Conservation (phyloP, 2,113 vertebrate genomes). For the Melanostigma gelatinosum region DNA sequence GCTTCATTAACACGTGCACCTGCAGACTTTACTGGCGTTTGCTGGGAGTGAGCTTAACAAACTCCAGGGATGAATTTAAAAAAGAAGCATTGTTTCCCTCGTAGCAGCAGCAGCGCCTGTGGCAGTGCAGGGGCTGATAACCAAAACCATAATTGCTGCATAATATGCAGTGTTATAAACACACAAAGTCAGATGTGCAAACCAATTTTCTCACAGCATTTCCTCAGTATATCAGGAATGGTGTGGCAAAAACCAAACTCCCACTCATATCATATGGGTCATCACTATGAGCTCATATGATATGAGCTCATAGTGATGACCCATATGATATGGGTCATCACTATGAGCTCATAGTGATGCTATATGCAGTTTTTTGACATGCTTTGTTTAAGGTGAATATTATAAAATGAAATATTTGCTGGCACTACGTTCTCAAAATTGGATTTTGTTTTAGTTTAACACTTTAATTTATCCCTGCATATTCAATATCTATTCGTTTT, state of each 20-base stretch:
- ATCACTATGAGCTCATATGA: neutral
- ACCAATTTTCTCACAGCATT: neutral
- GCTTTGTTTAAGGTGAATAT: neutral
- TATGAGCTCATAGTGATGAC: neutral
- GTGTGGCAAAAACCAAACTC: neutral
- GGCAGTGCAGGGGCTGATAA: neutral
- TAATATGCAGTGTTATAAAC: neutral
- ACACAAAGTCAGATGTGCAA: conserved; percentile 5
- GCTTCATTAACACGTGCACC: conserved; percentile 40
- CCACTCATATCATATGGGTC: neutral
- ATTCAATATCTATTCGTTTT: neutral
- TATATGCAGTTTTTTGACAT: neutral
- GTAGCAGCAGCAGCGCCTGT: conserved; percentile 10
- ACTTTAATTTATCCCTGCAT: neutral
- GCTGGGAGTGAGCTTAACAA: neutral
- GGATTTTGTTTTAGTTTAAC: neutral
- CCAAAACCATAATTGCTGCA: neutral
- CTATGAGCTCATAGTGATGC: neutral
- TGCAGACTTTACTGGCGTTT: conserved; percentile 5
- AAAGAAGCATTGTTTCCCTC: conserved; percentile 4
- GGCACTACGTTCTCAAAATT: neutral
- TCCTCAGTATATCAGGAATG: neutral
- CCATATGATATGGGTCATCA: no score
- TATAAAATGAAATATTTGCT: no score
- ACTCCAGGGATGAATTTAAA: conserved; percentile 11